Percentiles rank a stretch among this genome's conserved stretches.
phyloP scores from a whole-genome alignment of 2,113 vertebrate genomes.

The Marmota flaviventris region DNA sequence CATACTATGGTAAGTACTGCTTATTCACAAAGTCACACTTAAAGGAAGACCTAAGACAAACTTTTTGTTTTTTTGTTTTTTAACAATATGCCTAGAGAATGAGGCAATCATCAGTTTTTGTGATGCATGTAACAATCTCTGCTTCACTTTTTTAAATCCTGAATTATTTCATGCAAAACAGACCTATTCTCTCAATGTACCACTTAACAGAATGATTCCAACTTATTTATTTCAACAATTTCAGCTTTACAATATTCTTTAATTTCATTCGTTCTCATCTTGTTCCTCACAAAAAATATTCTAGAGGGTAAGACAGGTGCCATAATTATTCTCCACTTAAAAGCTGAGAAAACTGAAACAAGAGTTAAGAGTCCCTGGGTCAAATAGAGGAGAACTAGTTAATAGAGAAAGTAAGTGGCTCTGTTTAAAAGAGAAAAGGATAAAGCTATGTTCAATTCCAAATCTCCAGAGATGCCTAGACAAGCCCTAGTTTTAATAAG shows the following conservation, averaged over 20 bases:
- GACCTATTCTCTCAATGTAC: not conserved
- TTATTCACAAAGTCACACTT: not conserved
- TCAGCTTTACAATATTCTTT: constrained; percentile 26
- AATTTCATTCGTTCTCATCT: constrained; percentile 50
- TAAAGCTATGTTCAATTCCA: not conserved
- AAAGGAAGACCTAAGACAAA: not conserved
- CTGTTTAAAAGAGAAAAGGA: constrained; percentile 9
- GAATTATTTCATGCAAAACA: not conserved
- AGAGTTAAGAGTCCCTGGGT: constrained; percentile 15
- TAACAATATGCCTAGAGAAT: not conserved
- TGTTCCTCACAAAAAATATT: not conserved
- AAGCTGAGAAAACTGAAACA: constrained; percentile 56
- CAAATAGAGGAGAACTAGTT: constrained; percentile 59
- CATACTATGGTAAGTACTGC: not conserved
- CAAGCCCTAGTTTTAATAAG: constrained; percentile 36
- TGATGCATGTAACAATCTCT: not conserved
- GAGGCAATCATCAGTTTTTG: not conserved
- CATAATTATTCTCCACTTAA: constrained; percentile 57
- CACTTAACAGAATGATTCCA: not conserved
- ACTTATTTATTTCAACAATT: constrained; percentile 54
- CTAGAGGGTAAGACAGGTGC: not conserved
- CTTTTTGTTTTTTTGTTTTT: not conserved
- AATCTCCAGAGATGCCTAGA: not conserved
- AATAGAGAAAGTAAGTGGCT: constrained; percentile 68
- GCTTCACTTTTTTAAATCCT: not conserved